Evolutionary conservation across 1,140 invertebrate species (phyloP).

Genomic region (Ostrea edulis): DNA sequence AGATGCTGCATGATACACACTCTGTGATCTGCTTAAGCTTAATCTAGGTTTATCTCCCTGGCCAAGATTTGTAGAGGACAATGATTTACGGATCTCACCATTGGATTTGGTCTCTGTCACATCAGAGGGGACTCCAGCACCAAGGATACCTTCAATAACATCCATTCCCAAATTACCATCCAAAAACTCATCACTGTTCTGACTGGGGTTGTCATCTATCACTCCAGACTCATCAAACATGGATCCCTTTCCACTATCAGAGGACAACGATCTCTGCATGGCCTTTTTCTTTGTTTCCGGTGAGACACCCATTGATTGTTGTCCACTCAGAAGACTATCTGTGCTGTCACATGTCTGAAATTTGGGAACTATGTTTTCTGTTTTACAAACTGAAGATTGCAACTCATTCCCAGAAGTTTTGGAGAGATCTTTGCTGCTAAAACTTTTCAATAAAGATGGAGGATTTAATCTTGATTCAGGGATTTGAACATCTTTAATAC

Average conservation of each 20-base stretch:
- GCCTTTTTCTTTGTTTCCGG: slow-evolving; percentile 52
- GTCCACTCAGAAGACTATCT: slow-evolving; percentile 68
- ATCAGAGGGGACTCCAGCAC: background rate
- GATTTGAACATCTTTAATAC: background rate
- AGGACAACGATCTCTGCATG: slow-evolving; percentile 64
- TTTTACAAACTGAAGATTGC: background rate
- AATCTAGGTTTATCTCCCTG: slow-evolving; percentile 47
- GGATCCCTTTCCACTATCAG: slow-evolving; percentile 71
- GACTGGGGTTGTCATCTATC: background rate
- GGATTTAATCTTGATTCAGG: background rate
- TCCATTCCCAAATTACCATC: slow-evolving; percentile 29
- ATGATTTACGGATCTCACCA: slow-evolving; percentile 52
- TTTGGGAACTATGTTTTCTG: background rate
- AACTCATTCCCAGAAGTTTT: background rate
- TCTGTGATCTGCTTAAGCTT: slow-evolving; percentile 64
- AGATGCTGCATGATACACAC: slow-evolving; percentile 60
- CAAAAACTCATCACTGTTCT: background rate
- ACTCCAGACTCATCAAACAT: slow-evolving; percentile 62
- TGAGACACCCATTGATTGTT: slow-evolving; percentile 50
- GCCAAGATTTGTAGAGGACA: slow-evolving; percentile 61
- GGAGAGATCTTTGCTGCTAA: background rate
- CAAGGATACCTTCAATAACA: background rate
- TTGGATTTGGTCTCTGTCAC: background rate
- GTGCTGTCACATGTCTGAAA: slow-evolving; percentile 59
- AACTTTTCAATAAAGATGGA: background rate